Percentiles rank a stretch among this genome's conserved stretches.
Conservation (phyloP, 2,888 invertebrate genomes). For the Andrena praecox region DNA sequence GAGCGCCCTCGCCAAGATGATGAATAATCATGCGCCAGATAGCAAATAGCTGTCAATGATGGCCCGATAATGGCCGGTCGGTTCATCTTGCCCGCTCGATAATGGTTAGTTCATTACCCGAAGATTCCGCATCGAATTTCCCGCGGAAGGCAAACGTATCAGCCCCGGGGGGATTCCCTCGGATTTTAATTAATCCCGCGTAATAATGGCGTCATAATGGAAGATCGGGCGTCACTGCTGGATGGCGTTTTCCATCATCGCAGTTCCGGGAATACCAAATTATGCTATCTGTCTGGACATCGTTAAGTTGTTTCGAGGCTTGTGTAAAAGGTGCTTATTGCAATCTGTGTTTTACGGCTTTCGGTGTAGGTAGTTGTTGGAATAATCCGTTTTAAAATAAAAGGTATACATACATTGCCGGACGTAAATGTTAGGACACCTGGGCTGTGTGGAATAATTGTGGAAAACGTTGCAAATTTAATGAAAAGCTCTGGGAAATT, state of each 20-base stretch:
- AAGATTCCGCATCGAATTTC: constrained; percentile 55
- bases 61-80: constrained; percentile 55
- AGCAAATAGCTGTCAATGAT: constrained; percentile 61
- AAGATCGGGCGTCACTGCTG: constrained; percentile 1
- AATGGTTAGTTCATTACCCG: constrained; percentile 66
- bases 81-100: constrained; percentile 54
- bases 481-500: too few relatives aligned
- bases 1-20: constrained; percentile 26
- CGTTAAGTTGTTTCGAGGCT: too few relatives aligned
- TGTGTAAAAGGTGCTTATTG: too few relatives aligned
- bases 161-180: constrained; percentile 30
- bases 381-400: too few relatives aligned
- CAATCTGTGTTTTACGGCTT: too few relatives aligned
- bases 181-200: constrained; percentile 57
- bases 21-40: constrained; percentile 68
- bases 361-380: too few relatives aligned
- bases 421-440: too few relatives aligned
- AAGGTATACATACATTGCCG: too few relatives aligned
- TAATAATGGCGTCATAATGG: constrained; percentile 40
- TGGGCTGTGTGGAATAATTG: too few relatives aligned
- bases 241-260: neutral
- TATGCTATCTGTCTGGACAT: too few relatives aligned
- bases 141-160: constrained; percentile 30
- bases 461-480: too few relatives aligned
- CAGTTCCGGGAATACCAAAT: too few relatives aligned